Evolutionary conservation across 2,888 invertebrate genomes (phyloP).

Genomic region (Pediacus dermestoides): DNA sequence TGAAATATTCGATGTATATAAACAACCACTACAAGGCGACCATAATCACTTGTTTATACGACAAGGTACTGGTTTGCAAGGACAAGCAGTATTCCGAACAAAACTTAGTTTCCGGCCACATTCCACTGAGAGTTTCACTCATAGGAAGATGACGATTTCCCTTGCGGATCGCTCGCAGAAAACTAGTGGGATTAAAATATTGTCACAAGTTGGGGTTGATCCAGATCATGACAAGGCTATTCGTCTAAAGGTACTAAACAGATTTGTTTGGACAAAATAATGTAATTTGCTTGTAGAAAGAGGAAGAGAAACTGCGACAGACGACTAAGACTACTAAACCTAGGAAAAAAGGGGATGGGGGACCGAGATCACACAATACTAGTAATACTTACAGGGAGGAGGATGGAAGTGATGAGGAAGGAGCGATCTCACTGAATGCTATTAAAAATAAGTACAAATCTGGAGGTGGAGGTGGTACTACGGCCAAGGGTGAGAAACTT

Average conservation of each 20-base stretch:
- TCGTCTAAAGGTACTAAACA: conserved; percentile 85
- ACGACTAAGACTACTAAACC: conserved; percentile 64
- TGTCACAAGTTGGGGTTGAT: conserved; percentile 90
- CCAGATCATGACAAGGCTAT: conserved; percentile 90
- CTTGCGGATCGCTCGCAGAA: conserved; percentile 93
- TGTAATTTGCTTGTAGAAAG: conserved; percentile 62
- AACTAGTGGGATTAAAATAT: conserved; percentile 90
- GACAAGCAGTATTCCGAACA: conserved; percentile 94
- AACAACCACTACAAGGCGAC: conserved; percentile 89
- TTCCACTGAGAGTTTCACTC: conserved; percentile 98
- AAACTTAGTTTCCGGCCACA: conserved; percentile 97
- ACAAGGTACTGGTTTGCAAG: conserved; percentile 96
- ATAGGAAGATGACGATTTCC: conserved; percentile 97
- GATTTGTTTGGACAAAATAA: conserved; percentile 8
- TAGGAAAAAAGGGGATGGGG: conserved; percentile 45
- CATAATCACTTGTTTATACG: conserved; percentile 97
- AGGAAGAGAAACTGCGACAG: conserved; percentile 91
- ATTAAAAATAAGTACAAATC: conserved; percentile 93
- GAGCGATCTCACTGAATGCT: conserved; percentile 85
- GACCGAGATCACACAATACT: conserved; percentile 43
- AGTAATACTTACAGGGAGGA: conserved; percentile 59
- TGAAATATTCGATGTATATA: conserved; percentile 97
- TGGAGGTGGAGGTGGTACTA: conserved; percentile 47
- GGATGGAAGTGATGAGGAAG: conserved; percentile 91
- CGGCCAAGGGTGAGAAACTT: conserved; percentile 46